phyloP scores from a whole-genome alignment of 2,888 invertebrate species.

The Eledona agricola region DNA sequence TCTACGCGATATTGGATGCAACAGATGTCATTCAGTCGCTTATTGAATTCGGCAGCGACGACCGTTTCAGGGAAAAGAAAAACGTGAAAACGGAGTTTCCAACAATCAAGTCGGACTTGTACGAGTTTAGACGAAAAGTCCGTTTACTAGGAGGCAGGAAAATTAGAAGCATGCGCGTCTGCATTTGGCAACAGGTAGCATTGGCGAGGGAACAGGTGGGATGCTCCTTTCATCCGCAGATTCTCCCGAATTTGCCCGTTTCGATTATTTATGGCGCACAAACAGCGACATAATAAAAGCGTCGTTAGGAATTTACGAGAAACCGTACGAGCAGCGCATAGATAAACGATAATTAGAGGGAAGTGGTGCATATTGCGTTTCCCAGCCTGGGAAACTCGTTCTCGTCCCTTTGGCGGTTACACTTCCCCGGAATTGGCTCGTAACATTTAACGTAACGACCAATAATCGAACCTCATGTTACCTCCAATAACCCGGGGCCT shows the following conservation, averaged over 20 bases:
- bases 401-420: constrained; percentile 2
- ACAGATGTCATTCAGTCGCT: constrained; percentile 13
- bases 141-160: constrained; percentile 14
- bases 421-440: constrained; percentile 9
- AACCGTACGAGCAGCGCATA: too few species aligned
- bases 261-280: too few species aligned
- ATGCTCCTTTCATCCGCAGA: constrained; percentile 24
- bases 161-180: constrained; percentile 39
- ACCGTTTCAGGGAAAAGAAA: background rate
- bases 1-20: constrained; percentile 12
- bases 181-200: constrained; percentile 51
- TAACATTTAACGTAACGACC: constrained; percentile 20
- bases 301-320: too few species aligned
- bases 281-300: too few species aligned
- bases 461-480: constrained; percentile 22
- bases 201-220: constrained; percentile 41
- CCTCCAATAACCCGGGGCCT: too few species aligned
- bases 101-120: constrained; percentile 9
- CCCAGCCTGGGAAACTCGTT: constrained; percentile 2
- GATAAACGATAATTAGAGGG: too few species aligned
- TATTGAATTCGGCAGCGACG: constrained; percentile 5
- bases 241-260: constrained; percentile 5
- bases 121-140: constrained; percentile 21
- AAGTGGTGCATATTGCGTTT: too few species aligned
- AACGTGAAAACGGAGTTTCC: background rate